These are phyloP conservation scores for Germaria angustata DNA, from an alignment of 2,888 invertebrate species.

Conservation along the genomic window DNA sequence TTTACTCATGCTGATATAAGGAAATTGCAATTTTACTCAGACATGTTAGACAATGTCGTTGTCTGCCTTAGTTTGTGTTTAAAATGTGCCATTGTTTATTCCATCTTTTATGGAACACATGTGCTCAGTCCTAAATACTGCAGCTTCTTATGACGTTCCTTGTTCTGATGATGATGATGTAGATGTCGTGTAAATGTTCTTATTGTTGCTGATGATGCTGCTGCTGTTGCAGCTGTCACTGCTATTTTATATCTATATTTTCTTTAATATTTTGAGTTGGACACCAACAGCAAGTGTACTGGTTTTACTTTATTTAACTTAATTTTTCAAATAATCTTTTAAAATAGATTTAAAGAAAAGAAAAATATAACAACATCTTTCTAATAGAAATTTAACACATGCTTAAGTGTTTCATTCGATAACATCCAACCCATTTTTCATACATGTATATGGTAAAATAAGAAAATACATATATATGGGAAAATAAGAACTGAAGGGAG, in stretches of 20 bases:
- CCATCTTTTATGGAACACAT: constrained; percentile 11
- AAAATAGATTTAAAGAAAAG: background rate
- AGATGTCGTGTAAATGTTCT: constrained; percentile 22
- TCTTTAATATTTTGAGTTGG: constrained; percentile 47
- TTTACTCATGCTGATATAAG: constrained; percentile 16
- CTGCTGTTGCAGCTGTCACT: constrained; percentile 5
- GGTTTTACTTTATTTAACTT: constrained; percentile 18
- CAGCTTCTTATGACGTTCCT: background rate
- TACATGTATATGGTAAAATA: background rate
- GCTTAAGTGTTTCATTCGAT: constrained; percentile 55
- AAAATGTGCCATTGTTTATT: constrained; percentile 11
- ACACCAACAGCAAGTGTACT: constrained; percentile 41
- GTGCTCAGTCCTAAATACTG: background rate
- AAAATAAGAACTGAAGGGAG: background rate
- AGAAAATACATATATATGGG: background rate
- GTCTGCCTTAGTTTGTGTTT: background rate
- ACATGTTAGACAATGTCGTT: constrained; percentile 38
- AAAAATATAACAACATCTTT: constrained; percentile 32
- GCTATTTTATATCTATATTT: constrained; percentile 49
- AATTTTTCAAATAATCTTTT: constrained; percentile 41
- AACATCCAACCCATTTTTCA: constrained; percentile 25
- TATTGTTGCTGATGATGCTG: constrained; percentile 6
- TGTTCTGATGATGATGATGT: constrained; percentile 25
- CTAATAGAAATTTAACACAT: constrained; percentile 62
- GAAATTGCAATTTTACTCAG: constrained; percentile 58